phyloP scores from a whole-genome alignment of 2,797 vertebrate genomes.

The Oreortyx pictus region DNA sequence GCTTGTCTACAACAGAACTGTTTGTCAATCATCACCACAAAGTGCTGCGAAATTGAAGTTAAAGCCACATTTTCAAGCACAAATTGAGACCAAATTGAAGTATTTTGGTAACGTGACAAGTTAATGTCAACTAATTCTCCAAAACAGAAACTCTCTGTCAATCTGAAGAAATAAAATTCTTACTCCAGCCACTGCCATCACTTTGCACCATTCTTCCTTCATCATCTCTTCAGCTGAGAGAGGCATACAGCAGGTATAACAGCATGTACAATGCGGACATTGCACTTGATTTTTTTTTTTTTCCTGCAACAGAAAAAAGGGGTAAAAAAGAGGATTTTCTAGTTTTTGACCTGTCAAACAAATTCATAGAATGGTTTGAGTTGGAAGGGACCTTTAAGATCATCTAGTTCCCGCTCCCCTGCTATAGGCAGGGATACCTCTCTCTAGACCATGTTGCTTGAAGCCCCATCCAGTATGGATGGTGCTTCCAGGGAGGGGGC shows the following conservation, averaged over 20 bases:
- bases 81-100: not conserved
- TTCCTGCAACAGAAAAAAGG: not conserved
- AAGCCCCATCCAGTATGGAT: no score
- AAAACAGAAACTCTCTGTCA: not conserved
- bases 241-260: not conserved
- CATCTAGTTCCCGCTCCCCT: no score
- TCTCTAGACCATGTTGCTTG: no score
- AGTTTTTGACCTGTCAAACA: not conserved
- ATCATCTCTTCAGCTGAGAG: not conserved
- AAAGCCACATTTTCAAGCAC: not conserved
- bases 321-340: not conserved
- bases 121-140: not conserved
- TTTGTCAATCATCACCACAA: not conserved
- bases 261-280: not conserved
- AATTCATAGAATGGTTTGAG: no score
- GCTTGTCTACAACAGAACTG: not conserved
- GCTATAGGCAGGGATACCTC: no score
- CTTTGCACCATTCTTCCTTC: not conserved
- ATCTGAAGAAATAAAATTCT: not conserved
- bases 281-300: not conserved
- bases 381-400: no score
- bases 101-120: not conserved
- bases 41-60: not conserved
- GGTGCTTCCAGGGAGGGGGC: no score
- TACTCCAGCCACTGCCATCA: not conserved